Conservation (phyloP, 2,113 vertebrate species). For the Phaetusa simplex region DNA sequence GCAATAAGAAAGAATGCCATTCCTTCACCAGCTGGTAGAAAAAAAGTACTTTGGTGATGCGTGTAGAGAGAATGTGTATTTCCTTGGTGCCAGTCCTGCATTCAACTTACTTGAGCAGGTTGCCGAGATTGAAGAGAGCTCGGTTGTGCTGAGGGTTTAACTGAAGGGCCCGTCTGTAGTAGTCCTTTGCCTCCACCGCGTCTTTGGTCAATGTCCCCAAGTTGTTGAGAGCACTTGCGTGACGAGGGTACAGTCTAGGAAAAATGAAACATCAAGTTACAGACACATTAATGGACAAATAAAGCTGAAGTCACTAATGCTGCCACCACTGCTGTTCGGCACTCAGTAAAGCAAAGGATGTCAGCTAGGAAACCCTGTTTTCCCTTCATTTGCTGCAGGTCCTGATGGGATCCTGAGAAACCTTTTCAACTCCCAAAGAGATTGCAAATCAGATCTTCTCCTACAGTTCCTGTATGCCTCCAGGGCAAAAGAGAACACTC, state of each 20-base stretch:
- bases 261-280: background rate
- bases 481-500: background rate
- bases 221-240: conserved; percentile 96
- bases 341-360: background rate
- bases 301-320: background rate
- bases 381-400: background rate
- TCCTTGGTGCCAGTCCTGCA: background rate
- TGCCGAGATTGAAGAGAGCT: conserved; percentile 97
- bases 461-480: background rate
- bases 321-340: background rate
- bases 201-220: conserved; percentile 89
- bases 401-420: background rate
- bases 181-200: conserved; percentile 82
- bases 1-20: background rate
- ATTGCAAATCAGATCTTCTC: background rate
- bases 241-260: conserved; percentile 88
- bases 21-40: background rate
- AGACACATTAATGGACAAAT: background rate
- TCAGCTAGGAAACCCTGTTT: background rate
- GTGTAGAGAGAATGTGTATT: background rate
- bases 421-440: background rate
- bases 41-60: background rate
- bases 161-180: conserved; percentile 89
- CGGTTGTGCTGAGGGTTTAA: conserved; percentile 92
- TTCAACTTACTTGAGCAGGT: conserved; percentile 89